Base-by-base conservation (phyloP, 2,797 vertebrate genomes). In the Agapornis canus region DNA sequence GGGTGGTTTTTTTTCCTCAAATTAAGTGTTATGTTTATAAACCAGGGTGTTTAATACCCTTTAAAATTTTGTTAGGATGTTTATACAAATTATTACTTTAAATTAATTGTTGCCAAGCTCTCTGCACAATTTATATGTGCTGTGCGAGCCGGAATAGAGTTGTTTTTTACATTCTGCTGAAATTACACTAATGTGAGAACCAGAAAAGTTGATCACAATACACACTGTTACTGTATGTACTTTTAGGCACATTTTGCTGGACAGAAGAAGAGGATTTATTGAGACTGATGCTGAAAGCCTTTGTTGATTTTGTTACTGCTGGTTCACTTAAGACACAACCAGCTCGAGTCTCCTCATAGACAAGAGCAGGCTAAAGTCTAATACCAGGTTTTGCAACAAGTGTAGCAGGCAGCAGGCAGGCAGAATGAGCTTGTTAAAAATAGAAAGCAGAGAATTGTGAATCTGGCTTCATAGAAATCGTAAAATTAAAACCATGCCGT, bases 1-100 rank as follows among this genome's bases (percentile, higher is more conserved):
- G 56, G 32, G 96, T 5, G 8, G 8, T 89, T 97, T 97, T 97
- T 97, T 97, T 98, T 96, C 87, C 95, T 97, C 97, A 98, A 98
- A 98, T 98, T 98, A 98, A 98, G 98, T 98, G 98, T 97, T 97
- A 97, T 98, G 98, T 98, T 98, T 98, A 98, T 98, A 98, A 98
- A 98, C 98, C 97, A 97, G 98, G 94, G 97, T 98, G 97, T 97
- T 98, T 98, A 98, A 98, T 98, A 98, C 97, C 97, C 98, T 98
- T 98, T 98, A 98, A 98, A 98, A 97, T 98, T 98, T 98, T 97
- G 98, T 98, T 97, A 97, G 97, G 96, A 96, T 97, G 96, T 97
- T 98, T 98, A 97, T 97, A 97, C 97, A 98, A 98, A 98, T 98
- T 98, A 98, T 98, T 98, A 97, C 97, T 98, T 98, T 97, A 97